Evolutionary conservation across 2,113 vertebrate species (phyloP), one percentile per base, ranked within the genome.

Genomic region (Coturnix japonica): DNA sequence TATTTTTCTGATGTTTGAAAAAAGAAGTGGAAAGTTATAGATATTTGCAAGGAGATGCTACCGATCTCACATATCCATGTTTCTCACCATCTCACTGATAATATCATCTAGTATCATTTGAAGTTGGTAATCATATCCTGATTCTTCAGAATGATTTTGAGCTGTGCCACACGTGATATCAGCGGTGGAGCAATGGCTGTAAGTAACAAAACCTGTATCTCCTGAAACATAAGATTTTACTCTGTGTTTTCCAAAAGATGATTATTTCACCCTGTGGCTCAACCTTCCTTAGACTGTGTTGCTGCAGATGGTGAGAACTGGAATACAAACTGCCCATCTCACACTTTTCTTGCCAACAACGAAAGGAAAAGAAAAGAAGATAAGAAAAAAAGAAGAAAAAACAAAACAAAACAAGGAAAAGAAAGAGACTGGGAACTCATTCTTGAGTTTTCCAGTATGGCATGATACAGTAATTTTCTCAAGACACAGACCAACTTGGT

Each of bases 161-260:
- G 60, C 11, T 85, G 60, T 37, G 67, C 63, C 67, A 33, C 0
- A 0, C 13, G 7, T 6, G 8, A 8, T 3, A 51, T 19, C 35
- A 33, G 75, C 19, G 26, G 33, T 12, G 31, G 23, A 74, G 46
- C 70, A 22, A 31, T 2, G 11, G 35, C 19, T 81, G 47, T 61
- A 88, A 81, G 81, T 54, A 86, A 88, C 5, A 33, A 73, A 73
- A 37, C 14, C 28, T 31, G 0, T 39, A 20, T 26, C 46, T 71
- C 51, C 80, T 43, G 53, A 81, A 88, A 93, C 11, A 16, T 37
- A 82, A 77, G 60, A 59, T 80, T 49, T 41, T 66, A 66, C 60
- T 91, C 37, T 4, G 33, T 26, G 7, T 6, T 74, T 64, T 56
- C 60, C 13, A 7, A 5, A 54, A 64, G 4, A 3, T 2, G 0